These are phyloP conservation scores for Ips nitidus DNA, from an alignment of 1,140 invertebrate species.

Conservation along the genomic window DNA sequence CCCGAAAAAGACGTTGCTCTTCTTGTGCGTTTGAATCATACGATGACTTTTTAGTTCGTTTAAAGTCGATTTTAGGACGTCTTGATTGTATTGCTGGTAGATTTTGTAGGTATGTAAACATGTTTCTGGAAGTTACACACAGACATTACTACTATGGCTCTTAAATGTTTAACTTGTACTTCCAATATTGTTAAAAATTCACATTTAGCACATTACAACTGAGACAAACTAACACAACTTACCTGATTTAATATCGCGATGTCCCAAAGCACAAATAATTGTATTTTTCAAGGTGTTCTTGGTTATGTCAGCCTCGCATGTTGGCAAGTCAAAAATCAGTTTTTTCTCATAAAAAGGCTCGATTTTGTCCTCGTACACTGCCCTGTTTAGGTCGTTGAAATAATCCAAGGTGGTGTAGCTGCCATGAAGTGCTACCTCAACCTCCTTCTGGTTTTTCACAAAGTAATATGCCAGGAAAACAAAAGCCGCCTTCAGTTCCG, in stretches of 20 bases:
- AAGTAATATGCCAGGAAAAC: constrained; percentile 21
- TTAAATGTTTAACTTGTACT: too few relatives aligned
- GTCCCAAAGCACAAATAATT: constrained; percentile 65
- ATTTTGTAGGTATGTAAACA: constrained; percentile 69
- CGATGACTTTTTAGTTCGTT: constrained; percentile 59
- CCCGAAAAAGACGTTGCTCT: constrained; percentile 26
- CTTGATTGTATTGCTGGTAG: constrained; percentile 71
- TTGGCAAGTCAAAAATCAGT: constrained; percentile 50
- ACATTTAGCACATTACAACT: too few relatives aligned
- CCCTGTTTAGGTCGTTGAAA: constrained; percentile 19
- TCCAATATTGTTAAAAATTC: not conserved
- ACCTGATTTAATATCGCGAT: constrained; percentile 54
- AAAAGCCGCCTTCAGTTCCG: constrained; percentile 15
- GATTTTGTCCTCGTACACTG: constrained; percentile 2
- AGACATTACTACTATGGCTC: not conserved
- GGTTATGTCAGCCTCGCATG: constrained; percentile 56
- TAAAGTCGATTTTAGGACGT: constrained; percentile 60
- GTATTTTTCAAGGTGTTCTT: constrained; percentile 56
- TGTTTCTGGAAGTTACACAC: constrained; percentile 53
- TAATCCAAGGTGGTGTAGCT: constrained; percentile 31
- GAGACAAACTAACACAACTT: not conserved
- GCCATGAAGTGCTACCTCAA: constrained; percentile 22
- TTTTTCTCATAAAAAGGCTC: constrained; percentile 39
- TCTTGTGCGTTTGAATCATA: constrained; percentile 60
- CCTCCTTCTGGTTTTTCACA: constrained; percentile 20